Percentiles rank a stretch among this genome's conserved stretches.
Evolutionary conservation across 1,140 invertebrate genomes (phyloP).

Genomic region (Lanistes nyassanus): DNA sequence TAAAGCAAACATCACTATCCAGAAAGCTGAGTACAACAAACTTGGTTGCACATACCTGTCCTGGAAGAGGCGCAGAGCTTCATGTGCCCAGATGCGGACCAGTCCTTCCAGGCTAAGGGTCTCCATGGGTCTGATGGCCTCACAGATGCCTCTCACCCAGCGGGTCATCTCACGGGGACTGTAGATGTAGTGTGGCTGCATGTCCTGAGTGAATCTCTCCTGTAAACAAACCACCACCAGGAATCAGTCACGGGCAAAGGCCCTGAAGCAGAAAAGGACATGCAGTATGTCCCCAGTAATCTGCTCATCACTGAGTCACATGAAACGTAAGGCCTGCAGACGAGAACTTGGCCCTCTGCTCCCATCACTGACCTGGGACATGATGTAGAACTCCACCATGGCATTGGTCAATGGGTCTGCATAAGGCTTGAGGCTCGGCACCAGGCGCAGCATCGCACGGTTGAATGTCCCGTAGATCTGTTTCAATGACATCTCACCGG

Average conservation of each 20-base stretch:
- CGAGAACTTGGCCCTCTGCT: no score
- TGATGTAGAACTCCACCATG: constrained; percentile 98
- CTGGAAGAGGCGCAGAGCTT: constrained; percentile 97
- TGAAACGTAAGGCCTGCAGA: neutral
- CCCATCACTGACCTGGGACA: constrained; percentile 78
- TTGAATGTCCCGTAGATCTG: constrained; percentile 99
- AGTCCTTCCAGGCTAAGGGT: constrained; percentile 90
- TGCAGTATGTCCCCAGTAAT: no score
- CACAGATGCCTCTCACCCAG: constrained; percentile 99
- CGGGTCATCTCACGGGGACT: constrained; percentile 99
- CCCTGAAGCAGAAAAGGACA: no score
- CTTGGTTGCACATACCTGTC: constrained; percentile 66
- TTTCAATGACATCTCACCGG: constrained; percentile 91
- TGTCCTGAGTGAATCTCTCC: constrained; percentile 98
- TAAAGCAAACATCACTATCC: neutral
- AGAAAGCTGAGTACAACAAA: neutral
- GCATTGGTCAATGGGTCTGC: constrained; percentile 97
- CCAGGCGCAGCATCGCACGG: constrained; percentile 93
- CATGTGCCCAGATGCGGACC: constrained; percentile 97
- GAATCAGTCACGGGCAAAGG: no score
- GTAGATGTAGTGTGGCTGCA: constrained; percentile 99
- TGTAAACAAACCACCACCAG: constrained; percentile 37
- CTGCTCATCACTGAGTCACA: no score
- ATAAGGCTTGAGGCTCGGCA: constrained; percentile 89
- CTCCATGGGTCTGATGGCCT: constrained; percentile 94